Evolutionary conservation across 2,888 invertebrate genomes (phyloP), one percentile per base, ranked within the genome.

Genomic region (Spisula solida): DNA sequence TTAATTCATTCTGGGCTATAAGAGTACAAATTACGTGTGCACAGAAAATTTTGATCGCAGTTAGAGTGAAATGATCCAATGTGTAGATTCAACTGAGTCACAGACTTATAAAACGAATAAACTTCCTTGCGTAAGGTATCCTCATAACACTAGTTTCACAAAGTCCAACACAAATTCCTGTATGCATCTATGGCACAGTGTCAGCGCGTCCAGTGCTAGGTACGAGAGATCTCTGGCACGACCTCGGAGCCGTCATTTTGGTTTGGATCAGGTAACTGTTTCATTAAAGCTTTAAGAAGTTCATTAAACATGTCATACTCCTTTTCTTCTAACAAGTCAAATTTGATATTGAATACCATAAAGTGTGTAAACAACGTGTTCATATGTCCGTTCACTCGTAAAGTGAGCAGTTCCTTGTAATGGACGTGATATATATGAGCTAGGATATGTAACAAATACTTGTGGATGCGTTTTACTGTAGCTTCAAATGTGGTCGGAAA

Each of bases 351-450:
- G 97, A 98, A 97, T 95, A 98, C 98, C 96, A 98, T 98, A 97
- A 99, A 98, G 97, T 99, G 99, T 97, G 98, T 98, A 97, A 99
- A 99, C 95, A 99, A 98, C 97, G 99, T 98, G 97, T 99, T 99
- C 97, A 99, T 98, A 97, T 99, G 99, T 96, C 98, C 98, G 97
- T 99, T 99, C 97, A 99, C 97, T 95, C 98, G 98, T 97, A 99
- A 98, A 97, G 98, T 97, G 96, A 98, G 98, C 96, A 99, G 98
- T 97, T 99, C 98, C 97, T 98, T 98, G 97, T 99, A 99, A 98
- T 99, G 99, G 97, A 98, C 98, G 97, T 99, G 99, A 97, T 99
- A 99, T 97, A 99, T 97, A 97, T 99, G 99, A 97, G 99, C 99
- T 97, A 99, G 98, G 97, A 99, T 99, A 97, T 99, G 99, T 98